A percentile compares a stretch with the other conserved stretches of the same genome.
Conservation (phyloP, 1,140 invertebrate species). For the Atta cephalotes region DNA sequence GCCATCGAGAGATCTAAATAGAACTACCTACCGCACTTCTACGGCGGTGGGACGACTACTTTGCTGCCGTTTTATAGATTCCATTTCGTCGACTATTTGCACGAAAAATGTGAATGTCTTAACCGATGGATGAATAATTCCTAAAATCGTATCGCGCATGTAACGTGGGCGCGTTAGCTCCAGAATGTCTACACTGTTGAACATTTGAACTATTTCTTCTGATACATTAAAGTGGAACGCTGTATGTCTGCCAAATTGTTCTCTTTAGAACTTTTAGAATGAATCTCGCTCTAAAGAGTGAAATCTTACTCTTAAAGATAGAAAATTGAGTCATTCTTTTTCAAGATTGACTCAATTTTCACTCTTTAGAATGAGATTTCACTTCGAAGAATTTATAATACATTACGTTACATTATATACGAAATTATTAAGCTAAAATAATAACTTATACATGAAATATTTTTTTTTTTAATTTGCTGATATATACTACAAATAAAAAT, state of each 20-base stretch:
- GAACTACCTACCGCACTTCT: conserved; percentile 46
- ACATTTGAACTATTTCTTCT: not conserved
- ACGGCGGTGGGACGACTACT: conserved; percentile 27
- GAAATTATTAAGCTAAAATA: conserved; percentile 15
- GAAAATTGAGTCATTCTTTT: no score
- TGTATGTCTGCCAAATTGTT: not conserved
- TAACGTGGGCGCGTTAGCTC: not conserved
- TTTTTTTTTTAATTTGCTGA: not conserved
- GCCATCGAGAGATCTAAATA: conserved; percentile 71
- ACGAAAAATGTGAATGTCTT: not conserved
- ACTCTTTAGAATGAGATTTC: no score
- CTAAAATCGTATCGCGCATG: not conserved
- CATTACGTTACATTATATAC: not conserved
- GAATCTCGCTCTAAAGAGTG: no score
- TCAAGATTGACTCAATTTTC: no score
- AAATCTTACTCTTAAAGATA: no score
- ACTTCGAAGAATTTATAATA: no score
- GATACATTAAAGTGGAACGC: conserved; percentile 5
- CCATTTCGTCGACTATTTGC: not conserved
- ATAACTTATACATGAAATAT: not conserved
- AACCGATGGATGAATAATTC: conserved; percentile 25
- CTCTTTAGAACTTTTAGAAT: no score
- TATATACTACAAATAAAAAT: no score
- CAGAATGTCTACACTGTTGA: not conserved
- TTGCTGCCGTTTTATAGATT: conserved; percentile 14